These are phyloP conservation scores for Esox masquinongy DNA, from an alignment of 2,797 vertebrate species.

Conservation along the genomic window DNA sequence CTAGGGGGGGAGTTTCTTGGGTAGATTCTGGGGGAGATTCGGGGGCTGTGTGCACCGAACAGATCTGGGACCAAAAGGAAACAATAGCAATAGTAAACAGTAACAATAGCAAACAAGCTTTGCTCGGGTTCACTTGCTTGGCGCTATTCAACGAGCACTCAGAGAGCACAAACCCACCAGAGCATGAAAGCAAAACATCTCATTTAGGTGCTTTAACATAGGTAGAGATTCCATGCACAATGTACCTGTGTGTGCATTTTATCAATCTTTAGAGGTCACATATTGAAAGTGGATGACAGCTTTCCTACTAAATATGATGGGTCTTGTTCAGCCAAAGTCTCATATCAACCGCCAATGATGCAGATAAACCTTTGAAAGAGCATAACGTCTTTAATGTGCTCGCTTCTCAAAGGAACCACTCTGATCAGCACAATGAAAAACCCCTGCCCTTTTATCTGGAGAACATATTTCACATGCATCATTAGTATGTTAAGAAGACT, in stretches of 20 bases:
- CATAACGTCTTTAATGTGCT: constrained; percentile 5
- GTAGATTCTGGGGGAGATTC: too few relatives aligned
- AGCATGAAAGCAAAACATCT: neutral
- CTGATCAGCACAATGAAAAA: constrained; percentile 23
- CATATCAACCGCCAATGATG: neutral
- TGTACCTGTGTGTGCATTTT: neutral
- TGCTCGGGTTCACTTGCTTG: neutral
- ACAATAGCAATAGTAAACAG: too few relatives aligned
- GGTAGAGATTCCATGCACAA: neutral
- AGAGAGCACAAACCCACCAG: neutral
- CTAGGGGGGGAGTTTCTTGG: neutral
- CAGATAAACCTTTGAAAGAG: neutral
- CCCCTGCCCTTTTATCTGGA: constrained; percentile 9
- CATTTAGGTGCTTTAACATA: neutral
- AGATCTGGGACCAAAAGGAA: neutral
- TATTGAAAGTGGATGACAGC: neutral
- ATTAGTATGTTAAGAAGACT: constrained; percentile 28
- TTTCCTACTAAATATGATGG: neutral
- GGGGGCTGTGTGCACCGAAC: neutral
- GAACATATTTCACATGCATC: constrained; percentile 28
- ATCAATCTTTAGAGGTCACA: constrained; percentile 1
- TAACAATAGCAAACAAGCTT: too few relatives aligned
- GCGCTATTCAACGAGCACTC: neutral
- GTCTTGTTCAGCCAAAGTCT: neutral
- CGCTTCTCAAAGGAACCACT: constrained; percentile 4